phyloP scores from a whole-genome alignment of 2,797 vertebrate genomes.

The Paramormyrops hopkinsi region DNA sequence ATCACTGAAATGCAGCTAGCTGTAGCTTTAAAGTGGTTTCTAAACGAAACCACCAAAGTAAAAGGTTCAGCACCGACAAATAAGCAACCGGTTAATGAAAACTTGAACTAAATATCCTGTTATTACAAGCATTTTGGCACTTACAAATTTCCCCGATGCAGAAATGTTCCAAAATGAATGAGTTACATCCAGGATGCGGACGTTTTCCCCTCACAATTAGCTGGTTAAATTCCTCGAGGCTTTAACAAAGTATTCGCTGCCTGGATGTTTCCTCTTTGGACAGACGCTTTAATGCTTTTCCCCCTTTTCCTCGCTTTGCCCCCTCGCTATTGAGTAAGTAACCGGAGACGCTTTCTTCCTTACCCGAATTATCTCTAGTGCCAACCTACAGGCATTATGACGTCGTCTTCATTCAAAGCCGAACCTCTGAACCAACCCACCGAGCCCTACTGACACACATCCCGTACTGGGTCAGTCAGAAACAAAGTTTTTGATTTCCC shows the following conservation, averaged over 20 bases:
- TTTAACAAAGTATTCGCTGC: not conserved
- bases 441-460: not conserved
- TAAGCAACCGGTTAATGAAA: not conserved
- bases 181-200: constrained; percentile 15
- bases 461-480: not conserved
- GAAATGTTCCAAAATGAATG: constrained; percentile 22
- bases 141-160: constrained; percentile 11
- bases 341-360: constrained; percentile 8
- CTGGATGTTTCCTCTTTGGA: not conserved
- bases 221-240: not conserved
- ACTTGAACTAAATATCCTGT: not conserved
- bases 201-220: not conserved
- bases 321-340: constrained; percentile 19
- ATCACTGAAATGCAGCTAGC: not conserved
- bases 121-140: not conserved
- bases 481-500: not conserved
- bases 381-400: constrained; percentile 22
- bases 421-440: not conserved
- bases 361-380: constrained; percentile 13
- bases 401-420: constrained; percentile 20
- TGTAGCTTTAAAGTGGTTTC: not conserved
- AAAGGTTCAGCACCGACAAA: not conserved
- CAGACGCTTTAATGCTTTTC: not conserved
- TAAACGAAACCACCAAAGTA: not conserved
- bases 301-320: not conserved